phyloP scores from a whole-genome alignment of 1,140 invertebrate genomes.

The Leptinotarsa defecta region DNA sequence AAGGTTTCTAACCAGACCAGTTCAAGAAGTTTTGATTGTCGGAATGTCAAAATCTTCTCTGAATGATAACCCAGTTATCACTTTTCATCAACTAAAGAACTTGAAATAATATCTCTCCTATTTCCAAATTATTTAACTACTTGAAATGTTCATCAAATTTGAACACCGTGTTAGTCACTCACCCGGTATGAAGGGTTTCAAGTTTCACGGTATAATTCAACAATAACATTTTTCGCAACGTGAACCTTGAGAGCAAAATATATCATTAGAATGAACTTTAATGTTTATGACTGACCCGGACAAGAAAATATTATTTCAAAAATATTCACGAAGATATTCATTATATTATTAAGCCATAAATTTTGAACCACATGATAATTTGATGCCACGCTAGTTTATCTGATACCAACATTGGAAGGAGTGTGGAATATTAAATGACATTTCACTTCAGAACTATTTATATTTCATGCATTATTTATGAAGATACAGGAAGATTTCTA shows the following conservation, averaged over 20 bases:
- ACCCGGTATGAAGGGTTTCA: no score
- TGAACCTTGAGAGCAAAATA: not conserved
- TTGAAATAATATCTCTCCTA: no score
- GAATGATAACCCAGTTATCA: no score
- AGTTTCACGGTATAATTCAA: no score
- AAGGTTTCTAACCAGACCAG: no score
- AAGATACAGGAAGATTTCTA: not conserved
- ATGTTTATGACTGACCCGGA: not conserved
- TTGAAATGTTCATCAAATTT: no score
- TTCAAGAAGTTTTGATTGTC: no score
- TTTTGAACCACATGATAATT: conserved; percentile 14
- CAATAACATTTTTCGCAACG: no score
- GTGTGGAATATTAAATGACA: conserved; percentile 25
- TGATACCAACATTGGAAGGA: conserved; percentile 9
- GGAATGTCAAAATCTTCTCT: no score
- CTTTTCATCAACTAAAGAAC: no score
- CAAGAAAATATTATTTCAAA: conserved; percentile 2
- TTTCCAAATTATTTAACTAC: no score
- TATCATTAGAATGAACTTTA: not conserved
- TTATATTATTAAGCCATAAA: conserved; percentile 25
- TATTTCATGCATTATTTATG: conserved; percentile 17
- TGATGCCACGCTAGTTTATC: conserved; percentile 13
- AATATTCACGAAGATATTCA: conserved; percentile 11
- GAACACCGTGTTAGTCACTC: no score
- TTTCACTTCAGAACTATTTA: conserved; percentile 7